These are phyloP conservation scores for Hippocampus barbouri DNA, from an alignment of 2,113 vertebrate species.

Conservation along the genomic window DNA sequence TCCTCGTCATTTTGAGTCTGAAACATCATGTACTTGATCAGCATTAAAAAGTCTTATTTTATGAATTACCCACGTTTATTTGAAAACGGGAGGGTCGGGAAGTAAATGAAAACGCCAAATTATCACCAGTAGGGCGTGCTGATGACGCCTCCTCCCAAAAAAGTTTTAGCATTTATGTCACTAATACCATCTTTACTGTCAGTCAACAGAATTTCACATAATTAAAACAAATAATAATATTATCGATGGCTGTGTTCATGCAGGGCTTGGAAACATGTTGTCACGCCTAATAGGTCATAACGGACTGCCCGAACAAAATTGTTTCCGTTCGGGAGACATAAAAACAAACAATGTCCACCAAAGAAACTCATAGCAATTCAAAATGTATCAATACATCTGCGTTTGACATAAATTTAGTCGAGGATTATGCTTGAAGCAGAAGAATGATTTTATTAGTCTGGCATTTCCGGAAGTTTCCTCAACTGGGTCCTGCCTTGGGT, in stretches of 20 bases:
- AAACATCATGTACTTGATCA: neutral
- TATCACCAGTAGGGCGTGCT: conserved; percentile 45
- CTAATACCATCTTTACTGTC: neutral
- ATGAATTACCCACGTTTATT: too few species aligned
- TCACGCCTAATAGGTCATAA: neutral
- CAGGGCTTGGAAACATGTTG: neutral
- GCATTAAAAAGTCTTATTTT: neutral
- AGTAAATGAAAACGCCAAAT: conserved; percentile 46
- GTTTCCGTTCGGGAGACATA: neutral
- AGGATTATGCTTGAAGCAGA: neutral
- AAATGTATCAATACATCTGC: accelerated
- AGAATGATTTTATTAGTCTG: neutral
- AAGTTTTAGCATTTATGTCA: neutral
- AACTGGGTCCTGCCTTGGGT: conserved; percentile 50
- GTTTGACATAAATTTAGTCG: neutral
- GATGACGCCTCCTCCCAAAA: neutral
- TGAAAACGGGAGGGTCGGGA: neutral
- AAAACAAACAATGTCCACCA: too few species aligned
- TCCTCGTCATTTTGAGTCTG: neutral
- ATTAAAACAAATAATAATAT: neutral
- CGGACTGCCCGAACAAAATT: conserved; percentile 37
- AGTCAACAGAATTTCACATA: neutral
- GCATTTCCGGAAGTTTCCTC: conserved; percentile 21
- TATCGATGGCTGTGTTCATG: neutral
- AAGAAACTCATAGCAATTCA: too few species aligned